Conservation (phyloP, 2,888 invertebrate genomes). For the Melolontha melolontha region DNA sequence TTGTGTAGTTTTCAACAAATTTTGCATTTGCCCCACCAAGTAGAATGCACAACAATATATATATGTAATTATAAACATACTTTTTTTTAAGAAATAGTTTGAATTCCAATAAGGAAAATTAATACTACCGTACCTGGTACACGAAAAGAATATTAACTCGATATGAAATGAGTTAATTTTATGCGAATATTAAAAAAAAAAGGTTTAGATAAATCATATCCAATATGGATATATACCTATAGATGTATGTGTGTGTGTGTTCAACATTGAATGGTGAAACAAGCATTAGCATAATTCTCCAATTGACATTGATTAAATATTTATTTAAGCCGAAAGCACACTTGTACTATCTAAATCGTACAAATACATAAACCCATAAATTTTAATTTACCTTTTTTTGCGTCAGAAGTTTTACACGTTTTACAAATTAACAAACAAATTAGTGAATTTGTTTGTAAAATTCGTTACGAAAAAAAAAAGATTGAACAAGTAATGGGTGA, state of each 20-base stretch:
- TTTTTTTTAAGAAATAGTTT: too few species aligned
- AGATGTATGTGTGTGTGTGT: neutral
- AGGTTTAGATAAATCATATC: neutral
- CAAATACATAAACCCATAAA: constrained; percentile 27
- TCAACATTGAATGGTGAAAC: neutral
- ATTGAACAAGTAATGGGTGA: constrained; percentile 1
- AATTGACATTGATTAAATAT: constrained; percentile 30
- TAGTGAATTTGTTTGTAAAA: constrained; percentile 11
- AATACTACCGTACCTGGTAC: neutral
- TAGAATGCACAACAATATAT: too few species aligned
- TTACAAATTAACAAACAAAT: constrained; percentile 36
- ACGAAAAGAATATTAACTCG: neutral
- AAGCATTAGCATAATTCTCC: constrained; percentile 29
- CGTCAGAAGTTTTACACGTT: constrained; percentile 30
- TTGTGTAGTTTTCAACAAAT: too few species aligned
- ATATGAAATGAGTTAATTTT: neutral
- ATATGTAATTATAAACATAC: too few species aligned
- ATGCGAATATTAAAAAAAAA: neutral
- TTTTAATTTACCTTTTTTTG: constrained; percentile 24
- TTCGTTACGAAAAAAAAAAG: constrained; percentile 2
- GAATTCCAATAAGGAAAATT: too few species aligned
- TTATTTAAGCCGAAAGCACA: constrained; percentile 17
- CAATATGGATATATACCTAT: neutral
- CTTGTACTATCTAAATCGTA: constrained; percentile 19
- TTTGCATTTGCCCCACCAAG: too few species aligned